Base-by-base conservation (phyloP, 2,113 vertebrate species). In the Pelobates fuscus region DNA sequence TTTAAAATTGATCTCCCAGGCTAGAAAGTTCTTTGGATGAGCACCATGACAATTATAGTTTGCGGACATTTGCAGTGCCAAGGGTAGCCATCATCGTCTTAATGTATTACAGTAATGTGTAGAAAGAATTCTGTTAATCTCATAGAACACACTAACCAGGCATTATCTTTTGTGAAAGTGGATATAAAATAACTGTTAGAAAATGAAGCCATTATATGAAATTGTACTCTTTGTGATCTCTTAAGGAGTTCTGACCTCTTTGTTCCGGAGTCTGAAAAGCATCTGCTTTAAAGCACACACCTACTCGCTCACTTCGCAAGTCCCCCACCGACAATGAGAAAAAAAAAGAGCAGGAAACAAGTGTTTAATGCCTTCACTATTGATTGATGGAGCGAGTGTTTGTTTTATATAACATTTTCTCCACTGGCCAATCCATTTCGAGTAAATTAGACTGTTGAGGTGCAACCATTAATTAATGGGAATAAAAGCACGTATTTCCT, bases 341-440 rank as follows among this genome's bases (percentile, higher is more conserved):
- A 60, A 55, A 60, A 55, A 23, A n/a, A n/a, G n/a, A 11, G 46
- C 23, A 57, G 29, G 27, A 54, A 65, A 24, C 61, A 11, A n/a
- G 5, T 15, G 46, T 23, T 64, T 64, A 55, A 73, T 37, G 49
- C 49, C 61, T 65, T 65, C 46, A 12, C 25, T 24, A 52, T 26
- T 73, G 71, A 73, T 73, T 73, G 71, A 73, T 60, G 21, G 61
- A 55, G 27, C 46, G 64, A 73, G 55, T 46, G 65, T 73, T 73
- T 73, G 65, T 24, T 37, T 37, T 54, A n/a, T n/a, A n/a, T 37
- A 29, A 24, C 17, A 37, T 25, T n/a, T 57, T 58, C 18, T 14
- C 14, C 12, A 6, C 14, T 30, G 59, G 15, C 60, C 20, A 27
- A 65, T 54, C 60, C 1, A 14, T 20, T 12, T 26, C 25, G 20